A percentile compares a stretch with the other conserved stretches of the same genome.
phyloP scores from a whole-genome alignment of 2,797 vertebrate genomes.

The Jordanella pulchra region DNA sequence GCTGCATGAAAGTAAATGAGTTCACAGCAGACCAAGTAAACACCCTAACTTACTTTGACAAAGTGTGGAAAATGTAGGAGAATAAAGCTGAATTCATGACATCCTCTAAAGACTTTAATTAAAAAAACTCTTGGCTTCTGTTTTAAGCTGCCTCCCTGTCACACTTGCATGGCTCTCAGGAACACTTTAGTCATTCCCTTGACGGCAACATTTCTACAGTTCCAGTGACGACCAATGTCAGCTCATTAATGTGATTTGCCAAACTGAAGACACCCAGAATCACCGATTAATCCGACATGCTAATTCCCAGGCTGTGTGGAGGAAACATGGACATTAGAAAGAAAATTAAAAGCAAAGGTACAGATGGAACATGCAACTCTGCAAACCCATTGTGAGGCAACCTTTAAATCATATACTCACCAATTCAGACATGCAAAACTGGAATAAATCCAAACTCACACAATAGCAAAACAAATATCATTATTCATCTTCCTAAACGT shows the following conservation, averaged over 20 bases:
- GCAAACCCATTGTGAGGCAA: background rate
- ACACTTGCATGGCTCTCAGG: background rate
- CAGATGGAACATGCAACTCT: background rate
- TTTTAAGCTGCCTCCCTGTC: background rate
- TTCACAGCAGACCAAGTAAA: background rate
- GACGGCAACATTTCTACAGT: background rate
- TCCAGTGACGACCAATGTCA: background rate
- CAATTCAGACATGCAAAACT: background rate
- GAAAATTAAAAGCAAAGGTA: background rate
- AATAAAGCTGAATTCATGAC: background rate
- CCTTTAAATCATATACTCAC: background rate
- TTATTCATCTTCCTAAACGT: constrained; percentile 17
- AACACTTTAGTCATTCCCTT: background rate
- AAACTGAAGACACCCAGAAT: background rate
- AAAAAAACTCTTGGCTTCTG: background rate
- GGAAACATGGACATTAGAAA: background rate
- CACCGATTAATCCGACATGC: constrained; percentile 1
- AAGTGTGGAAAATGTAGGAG: background rate
- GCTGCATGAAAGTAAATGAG: background rate
- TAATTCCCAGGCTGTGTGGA: background rate
- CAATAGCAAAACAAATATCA: constrained; percentile 7
- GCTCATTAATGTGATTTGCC: background rate
- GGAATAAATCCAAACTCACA: constrained; percentile 17
- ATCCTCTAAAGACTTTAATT: background rate
- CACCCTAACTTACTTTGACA: background rate